phyloP scores from a whole-genome alignment of 2,888 invertebrate species.

The Drosophila hamatofila region DNA sequence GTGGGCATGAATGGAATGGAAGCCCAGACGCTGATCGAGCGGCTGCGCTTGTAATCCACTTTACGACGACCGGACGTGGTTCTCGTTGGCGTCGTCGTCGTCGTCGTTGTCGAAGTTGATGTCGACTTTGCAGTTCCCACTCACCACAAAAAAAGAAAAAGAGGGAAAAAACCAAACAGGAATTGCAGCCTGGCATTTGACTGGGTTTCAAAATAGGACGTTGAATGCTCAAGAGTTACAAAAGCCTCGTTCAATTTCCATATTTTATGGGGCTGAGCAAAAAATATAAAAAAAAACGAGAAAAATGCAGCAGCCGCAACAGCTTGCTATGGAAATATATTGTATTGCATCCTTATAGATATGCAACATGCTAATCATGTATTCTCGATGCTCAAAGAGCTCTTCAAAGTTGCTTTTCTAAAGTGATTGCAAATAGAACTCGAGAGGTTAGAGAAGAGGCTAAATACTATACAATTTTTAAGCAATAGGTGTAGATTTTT shows the following conservation, averaged over 20 bases:
- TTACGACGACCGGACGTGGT: conserved; percentile 75
- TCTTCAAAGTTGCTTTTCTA: not conserved
- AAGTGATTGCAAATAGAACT: conserved; percentile 12
- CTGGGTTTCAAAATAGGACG: conserved; percentile 43
- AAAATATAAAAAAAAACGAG: not conserved
- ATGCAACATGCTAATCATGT: conserved; percentile 32
- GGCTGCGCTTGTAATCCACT: conserved; percentile 77
- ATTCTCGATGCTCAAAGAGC: conserved; percentile 1
- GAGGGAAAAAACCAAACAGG: conserved; percentile 38
- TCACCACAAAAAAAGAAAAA: conserved; percentile 29
- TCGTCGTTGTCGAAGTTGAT: conserved; percentile 29
- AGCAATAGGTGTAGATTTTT: not conserved
- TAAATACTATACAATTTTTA: not conserved
- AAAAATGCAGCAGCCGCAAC: conserved; percentile 1
- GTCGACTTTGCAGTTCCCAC: conserved; percentile 50
- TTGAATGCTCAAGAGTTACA: conserved; percentile 30
- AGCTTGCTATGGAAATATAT: conserved; percentile 12
- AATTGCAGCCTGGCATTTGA: conserved; percentile 41
- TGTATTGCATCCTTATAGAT: conserved; percentile 22
- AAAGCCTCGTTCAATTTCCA: conserved; percentile 43
- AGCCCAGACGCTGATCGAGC: conserved; percentile 52
- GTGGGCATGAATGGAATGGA: conserved; percentile 76
- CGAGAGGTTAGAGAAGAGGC: not conserved
- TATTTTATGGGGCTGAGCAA: conserved; percentile 19
- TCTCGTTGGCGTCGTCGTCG: conserved; percentile 70